Conservation (phyloP, 2,113 vertebrate genomes). For the Anarrhichthys ocellatus region DNA sequence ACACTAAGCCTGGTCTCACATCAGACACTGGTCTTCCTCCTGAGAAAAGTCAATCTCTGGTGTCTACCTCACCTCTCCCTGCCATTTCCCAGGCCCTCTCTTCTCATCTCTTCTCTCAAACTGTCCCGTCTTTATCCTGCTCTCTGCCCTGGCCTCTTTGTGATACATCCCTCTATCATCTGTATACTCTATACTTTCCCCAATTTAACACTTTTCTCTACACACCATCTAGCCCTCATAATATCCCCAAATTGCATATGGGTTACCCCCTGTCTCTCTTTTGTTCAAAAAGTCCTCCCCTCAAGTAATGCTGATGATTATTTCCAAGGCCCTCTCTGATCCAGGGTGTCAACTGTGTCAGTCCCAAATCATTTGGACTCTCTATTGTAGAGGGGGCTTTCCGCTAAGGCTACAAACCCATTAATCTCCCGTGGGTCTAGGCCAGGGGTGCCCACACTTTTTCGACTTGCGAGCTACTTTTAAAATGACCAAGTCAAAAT, state of each 20-base stretch:
- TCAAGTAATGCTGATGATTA: conserved; percentile 65
- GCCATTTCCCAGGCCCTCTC: conserved; percentile 73
- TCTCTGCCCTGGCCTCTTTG: conserved; percentile 38
- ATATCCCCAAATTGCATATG: conserved; percentile 35
- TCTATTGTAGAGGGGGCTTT: conserved; percentile 66
- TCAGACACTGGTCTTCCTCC: conserved; percentile 45
- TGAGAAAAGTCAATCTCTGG: conserved; percentile 59
- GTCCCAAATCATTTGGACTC: conserved; percentile 70
- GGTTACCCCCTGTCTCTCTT: conserved; percentile 31
- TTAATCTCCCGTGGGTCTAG: conserved; percentile 65
- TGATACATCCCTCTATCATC: conserved; percentile 55
- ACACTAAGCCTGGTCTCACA: conserved; percentile 60
- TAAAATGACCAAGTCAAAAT: too few species aligned
- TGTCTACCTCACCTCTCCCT: conserved; percentile 48
- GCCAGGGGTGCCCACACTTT: too few species aligned
- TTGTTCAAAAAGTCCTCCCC: conserved; percentile 53
- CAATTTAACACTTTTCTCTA: conserved; percentile 42
- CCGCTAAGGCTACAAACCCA: conserved; percentile 56
- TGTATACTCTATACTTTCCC: conserved; percentile 27
- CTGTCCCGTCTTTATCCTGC: conserved; percentile 59
- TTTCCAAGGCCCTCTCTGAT: conserved; percentile 65
- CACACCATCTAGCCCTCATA: conserved; percentile 42
- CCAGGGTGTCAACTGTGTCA: conserved; percentile 60
- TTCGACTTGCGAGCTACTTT: too few species aligned
- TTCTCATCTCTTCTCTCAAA: conserved; percentile 47